Evolutionary conservation across 2,113 vertebrate species (phyloP), one percentile per base, ranked within the genome.

Genomic region (Tympanuchus pallidicinctus): DNA sequence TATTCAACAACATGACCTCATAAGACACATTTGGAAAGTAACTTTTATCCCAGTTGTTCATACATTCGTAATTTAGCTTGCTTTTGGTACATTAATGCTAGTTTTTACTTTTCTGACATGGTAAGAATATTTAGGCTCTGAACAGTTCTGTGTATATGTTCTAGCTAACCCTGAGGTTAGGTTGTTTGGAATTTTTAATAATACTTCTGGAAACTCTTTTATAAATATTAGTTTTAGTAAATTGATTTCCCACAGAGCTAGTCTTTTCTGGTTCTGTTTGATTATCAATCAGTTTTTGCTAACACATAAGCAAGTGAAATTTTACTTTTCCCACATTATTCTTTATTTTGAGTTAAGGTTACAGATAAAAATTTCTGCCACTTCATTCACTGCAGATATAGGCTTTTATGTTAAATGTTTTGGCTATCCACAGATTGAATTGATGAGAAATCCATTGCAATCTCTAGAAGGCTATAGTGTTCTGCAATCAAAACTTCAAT

Each of bases 1-100:
- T 92, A 72, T 95, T 96, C 74, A 82, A 79, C 59, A 84, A 47
- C 30, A 65, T 82, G 90, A 94, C 85, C 80, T 93, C 64, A 69
- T 67, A 88, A 85, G 36, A 74, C 47, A 85, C 11, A 72, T 59
- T 65, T 75, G 73, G 48, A 94, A 93, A 88, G 67, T 36, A 60
- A 40, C 28, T 93, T 94, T 92, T 87, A 48, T 30, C 14, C 32
- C 12, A 71, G 56, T 56, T 77, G 32, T 94, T 28, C 36, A 82
- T 47, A 32, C 22, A 89, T 74, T 89, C 77, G 67, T 87, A 92
- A 89, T 82, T 92, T 71, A 94, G 8, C 30, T 82, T 77, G n/a
- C 0, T 85, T 94, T 88, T 83, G 6, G 60, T 69, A 57, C 43
- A 38, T 13, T 93, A 96, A 91, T 89, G 47, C 1, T 84, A 57